phyloP scores from a whole-genome alignment of 2,888 invertebrate genomes.

The Erebia ligea region DNA sequence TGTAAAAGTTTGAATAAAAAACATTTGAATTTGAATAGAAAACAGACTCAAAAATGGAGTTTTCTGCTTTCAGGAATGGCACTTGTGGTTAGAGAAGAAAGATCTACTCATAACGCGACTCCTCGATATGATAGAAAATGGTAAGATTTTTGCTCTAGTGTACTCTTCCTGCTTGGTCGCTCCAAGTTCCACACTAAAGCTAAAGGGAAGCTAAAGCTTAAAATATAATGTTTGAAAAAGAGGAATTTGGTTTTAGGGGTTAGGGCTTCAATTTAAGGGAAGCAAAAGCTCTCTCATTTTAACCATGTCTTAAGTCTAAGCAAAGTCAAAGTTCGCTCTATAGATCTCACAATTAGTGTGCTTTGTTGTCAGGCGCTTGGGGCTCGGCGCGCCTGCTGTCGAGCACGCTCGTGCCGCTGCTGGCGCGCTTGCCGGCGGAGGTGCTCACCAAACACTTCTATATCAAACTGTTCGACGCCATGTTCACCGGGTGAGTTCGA shows the following conservation, averaged over 20 bases:
- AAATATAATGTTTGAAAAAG: background rate
- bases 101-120: constrained; percentile 84
- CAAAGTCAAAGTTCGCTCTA: too few species aligned
- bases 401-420: constrained; percentile 89
- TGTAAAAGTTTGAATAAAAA: too few species aligned
- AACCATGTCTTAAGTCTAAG: too few species aligned
- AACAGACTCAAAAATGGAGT: background rate
- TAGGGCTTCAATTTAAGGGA: too few species aligned
- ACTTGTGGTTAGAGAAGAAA: constrained; percentile 86
- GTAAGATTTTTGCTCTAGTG: constrained; percentile 50
- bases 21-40: background rate
- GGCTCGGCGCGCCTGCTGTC: constrained; percentile 89
- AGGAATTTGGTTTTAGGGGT: too few species aligned
- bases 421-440: constrained; percentile 86
- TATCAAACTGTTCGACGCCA: constrained; percentile 86
- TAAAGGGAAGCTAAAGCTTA: background rate
- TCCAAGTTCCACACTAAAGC: too few species aligned
- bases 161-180: too few species aligned
- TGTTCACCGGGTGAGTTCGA: constrained; percentile 85
- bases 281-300: too few species aligned
- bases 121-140: constrained; percentile 61
- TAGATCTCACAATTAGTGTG: too few species aligned
- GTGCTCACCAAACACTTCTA: constrained; percentile 82
- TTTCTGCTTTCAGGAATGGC: constrained; percentile 85
- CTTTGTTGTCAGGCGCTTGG: constrained; percentile 83